A percentile compares a stretch with the other conserved stretches of the same genome.
These are phyloP conservation scores for Apamea sordens DNA, from an alignment of 2,888 invertebrate genomes.

Conservation along the genomic window DNA sequence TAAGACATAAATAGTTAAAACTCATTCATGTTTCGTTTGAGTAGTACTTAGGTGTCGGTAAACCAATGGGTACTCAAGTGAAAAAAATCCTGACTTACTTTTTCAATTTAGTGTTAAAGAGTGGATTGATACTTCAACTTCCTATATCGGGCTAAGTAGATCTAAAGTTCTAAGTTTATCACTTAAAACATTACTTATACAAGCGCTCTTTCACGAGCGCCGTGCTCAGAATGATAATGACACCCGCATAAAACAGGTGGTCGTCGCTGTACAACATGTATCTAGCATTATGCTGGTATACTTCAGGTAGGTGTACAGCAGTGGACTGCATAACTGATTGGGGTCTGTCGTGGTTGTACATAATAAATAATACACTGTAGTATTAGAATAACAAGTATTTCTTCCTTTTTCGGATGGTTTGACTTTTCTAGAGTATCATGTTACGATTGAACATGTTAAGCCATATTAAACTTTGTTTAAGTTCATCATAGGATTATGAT, in stretches of 20 bases:
- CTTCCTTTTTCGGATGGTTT: neutral
- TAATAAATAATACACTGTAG: neutral
- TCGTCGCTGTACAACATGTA: neutral
- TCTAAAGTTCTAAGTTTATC: slow-evolving; percentile 32
- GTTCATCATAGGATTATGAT: neutral
- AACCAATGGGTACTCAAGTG: neutral
- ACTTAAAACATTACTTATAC: slow-evolving; percentile 35
- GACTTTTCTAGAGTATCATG: neutral
- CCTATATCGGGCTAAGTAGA: neutral
- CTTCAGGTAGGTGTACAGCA: neutral
- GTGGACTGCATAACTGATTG: neutral
- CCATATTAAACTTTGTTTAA: neutral
- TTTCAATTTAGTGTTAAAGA: neutral
- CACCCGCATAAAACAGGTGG: slow-evolving; percentile 34
- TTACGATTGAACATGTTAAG: neutral
- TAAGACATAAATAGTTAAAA: neutral
- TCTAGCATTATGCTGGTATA: slow-evolving; percentile 1
- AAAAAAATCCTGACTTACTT: neutral
- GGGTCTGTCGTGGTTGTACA: neutral
- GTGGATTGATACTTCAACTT: slow-evolving; percentile 5
- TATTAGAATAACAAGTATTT: neutral
- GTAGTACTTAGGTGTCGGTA: neutral
- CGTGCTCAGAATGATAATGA: slow-evolving; percentile 42
- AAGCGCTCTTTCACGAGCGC: slow-evolving; percentile 22
- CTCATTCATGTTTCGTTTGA: neutral